Conservation (phyloP, 30 jellyfish, hydroid and myxozoan genomes). For the Turritopsis rubra region DNA sequence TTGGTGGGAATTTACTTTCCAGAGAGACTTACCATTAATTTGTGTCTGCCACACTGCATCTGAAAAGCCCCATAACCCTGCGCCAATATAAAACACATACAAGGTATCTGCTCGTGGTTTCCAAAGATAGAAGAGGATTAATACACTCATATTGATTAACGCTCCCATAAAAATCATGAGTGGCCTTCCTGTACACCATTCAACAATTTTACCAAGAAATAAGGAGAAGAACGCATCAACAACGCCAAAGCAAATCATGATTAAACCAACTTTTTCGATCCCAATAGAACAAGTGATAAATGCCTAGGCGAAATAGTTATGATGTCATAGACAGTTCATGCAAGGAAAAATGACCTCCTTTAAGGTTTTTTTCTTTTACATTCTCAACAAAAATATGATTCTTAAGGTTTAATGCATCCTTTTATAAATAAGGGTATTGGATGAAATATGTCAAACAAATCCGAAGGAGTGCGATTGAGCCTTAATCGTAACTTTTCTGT, state of each 20-base stretch:
- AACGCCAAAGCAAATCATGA: slow-evolving; percentile 85
- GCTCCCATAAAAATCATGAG: slow-evolving; percentile 65
- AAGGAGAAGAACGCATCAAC: slow-evolving; percentile 72
- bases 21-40: slow-evolving; percentile 87
- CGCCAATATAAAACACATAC: slow-evolving; percentile 60
- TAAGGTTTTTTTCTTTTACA: too few relatives aligned
- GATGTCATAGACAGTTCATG: too few relatives aligned
- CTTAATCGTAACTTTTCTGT: too few relatives aligned
- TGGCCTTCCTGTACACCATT: slow-evolving; percentile 87
- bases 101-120: slow-evolving; percentile 39
- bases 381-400: too few relatives aligned
- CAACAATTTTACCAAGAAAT: slow-evolving; percentile 65
- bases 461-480: too few relatives aligned
- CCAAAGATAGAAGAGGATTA: slow-evolving; percentile 52
- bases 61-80: slow-evolving; percentile 82
- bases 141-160: slow-evolving; percentile 40
- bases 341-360: too few relatives aligned
- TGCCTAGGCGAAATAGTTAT: slow-evolving; percentile 47
- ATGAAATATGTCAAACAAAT: too few relatives aligned
- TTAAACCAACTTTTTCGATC: slow-evolving; percentile 77
- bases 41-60: slow-evolving; percentile 94
- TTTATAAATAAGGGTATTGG: too few relatives aligned
- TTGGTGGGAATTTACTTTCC: too few relatives aligned
- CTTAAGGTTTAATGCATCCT: too few relatives aligned
- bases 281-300: slow-evolving; percentile 81